A percentile compares a stretch with the other conserved stretches of the same genome.
Evolutionary conservation across 2,797 vertebrate genomes (phyloP).

Genomic region (Tokudaia tokunoshimensis): DNA sequence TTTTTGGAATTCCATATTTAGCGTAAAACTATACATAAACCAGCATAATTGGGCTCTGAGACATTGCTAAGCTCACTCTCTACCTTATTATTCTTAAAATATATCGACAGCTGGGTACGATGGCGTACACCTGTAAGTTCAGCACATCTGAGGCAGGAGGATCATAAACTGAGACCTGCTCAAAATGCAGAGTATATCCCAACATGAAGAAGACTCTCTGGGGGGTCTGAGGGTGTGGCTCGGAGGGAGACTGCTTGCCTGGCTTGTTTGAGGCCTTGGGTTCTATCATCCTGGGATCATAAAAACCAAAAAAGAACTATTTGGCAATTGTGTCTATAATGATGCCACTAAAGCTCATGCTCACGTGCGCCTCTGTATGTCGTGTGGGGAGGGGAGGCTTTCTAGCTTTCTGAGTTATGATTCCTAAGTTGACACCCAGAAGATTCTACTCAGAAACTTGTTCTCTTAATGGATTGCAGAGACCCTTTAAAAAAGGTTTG

Average conservation of each 20-base stretch:
- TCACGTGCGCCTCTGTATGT: background rate
- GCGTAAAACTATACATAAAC: background rate
- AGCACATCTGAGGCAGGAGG: background rate
- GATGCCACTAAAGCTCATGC: background rate
- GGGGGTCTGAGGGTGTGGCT: background rate
- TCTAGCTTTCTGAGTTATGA: background rate
- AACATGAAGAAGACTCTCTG: constrained; percentile 27
- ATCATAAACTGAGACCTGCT: background rate
- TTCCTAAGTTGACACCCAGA: background rate
- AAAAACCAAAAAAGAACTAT: background rate
- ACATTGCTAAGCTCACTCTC: constrained; percentile 36
- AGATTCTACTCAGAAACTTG: constrained; percentile 7
- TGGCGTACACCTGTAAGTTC: background rate
- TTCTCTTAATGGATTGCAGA: background rate
- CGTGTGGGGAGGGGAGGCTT: background rate
- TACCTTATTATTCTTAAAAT: constrained; percentile 27
- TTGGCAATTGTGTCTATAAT: background rate
- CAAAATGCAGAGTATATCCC: background rate
- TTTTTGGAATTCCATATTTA: background rate
- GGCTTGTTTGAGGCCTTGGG: background rate
- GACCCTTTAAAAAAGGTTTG: background rate
- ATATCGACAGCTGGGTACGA: background rate
- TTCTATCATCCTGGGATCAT: background rate
- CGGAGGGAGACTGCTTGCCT: background rate
- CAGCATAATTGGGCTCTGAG: background rate